Evolutionary conservation across 2,113 vertebrate genomes (phyloP), one percentile per base, ranked within the genome.

Genomic region (Xiphophorus hellerii): DNA sequence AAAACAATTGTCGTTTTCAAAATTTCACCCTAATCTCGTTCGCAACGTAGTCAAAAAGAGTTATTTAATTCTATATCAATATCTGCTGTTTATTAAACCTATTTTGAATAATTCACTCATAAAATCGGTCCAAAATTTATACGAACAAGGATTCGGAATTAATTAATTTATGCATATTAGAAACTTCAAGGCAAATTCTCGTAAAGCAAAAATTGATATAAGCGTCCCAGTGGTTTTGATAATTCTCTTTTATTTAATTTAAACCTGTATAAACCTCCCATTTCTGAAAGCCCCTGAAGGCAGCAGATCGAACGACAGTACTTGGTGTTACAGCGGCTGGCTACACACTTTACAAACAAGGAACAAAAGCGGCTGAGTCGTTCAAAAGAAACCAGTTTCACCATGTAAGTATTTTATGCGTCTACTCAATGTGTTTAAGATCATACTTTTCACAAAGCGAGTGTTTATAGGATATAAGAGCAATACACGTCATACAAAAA

Each of bases 351-450:
- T 17, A n/a, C 17, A 29, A 22, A 30, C 61, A 33, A 84, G 63
- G 63, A 72, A 35, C 79, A 69, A 33, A 75, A 73, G 42, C 77
- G 4, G 22, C 62, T 13, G 78, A 31, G 33, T 71, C 37, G 54
- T 78, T 37, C 29, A 61, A 33, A 5, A 83, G 54, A 51, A 44
- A 35, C 27, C 17, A 8, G 10, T 54, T 66, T 83, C 74, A 88
- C 29, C 54, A 93, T 93, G 92, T 93, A 92, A 93, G 92, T 92
- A 0, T 54, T 0, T 2, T 2, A 1, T 63, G 3, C n/a, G 54
- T 73, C 0, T 62, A 44, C 10, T 2, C n/a, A 5, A 30, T 29
- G 0, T 9, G 8, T 35, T 11, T 8, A 4, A 5, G 37, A 10
- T 6, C 5, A 0, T 27, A 3, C 1, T 4, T 4, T 1, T 35